These are phyloP conservation scores for Horisme vitalbata DNA, from an alignment of 2,888 invertebrate genomes.

Conservation along the genomic window DNA sequence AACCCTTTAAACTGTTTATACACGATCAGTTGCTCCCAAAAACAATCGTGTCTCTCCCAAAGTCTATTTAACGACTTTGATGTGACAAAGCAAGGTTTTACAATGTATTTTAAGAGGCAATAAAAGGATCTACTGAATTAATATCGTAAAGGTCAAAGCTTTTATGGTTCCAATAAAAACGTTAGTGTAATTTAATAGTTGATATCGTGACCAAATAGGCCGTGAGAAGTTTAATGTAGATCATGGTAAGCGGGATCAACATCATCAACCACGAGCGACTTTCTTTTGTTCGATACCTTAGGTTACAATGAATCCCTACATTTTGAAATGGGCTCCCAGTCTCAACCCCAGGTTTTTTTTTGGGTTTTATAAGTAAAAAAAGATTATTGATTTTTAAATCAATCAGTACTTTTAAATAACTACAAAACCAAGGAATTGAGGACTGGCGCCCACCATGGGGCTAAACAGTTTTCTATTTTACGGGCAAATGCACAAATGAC, in stretches of 20 bases:
- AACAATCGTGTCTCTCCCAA: background rate
- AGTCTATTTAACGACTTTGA: background rate
- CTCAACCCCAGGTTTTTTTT: no score
- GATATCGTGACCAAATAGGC: slow-evolving; percentile 18
- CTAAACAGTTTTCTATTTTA: background rate
- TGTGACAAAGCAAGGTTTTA: slow-evolving; percentile 9
- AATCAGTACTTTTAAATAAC: background rate
- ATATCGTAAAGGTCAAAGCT: slow-evolving; percentile 30
- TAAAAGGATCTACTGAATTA: slow-evolving; percentile 29
- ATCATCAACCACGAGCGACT: background rate
- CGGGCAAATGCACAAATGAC: slow-evolving; percentile 10
- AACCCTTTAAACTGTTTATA: background rate
- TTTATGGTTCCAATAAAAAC: slow-evolving; percentile 28
- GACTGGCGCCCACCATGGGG: slow-evolving; percentile 38
- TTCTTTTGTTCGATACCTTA: slow-evolving; percentile 2
- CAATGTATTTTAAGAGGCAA: slow-evolving; percentile 23
- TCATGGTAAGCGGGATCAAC: no score
- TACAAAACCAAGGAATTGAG: background rate
- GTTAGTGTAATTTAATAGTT: slow-evolving; percentile 27
- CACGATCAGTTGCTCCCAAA: no score
- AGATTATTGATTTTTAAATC: no score
- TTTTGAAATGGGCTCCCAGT: no score
- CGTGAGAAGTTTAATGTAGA: slow-evolving; percentile 20
- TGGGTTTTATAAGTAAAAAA: no score
- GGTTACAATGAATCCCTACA: background rate